Conservation (phyloP, 2,113 vertebrate species). For the Thamnophis sirtalis region DNA sequence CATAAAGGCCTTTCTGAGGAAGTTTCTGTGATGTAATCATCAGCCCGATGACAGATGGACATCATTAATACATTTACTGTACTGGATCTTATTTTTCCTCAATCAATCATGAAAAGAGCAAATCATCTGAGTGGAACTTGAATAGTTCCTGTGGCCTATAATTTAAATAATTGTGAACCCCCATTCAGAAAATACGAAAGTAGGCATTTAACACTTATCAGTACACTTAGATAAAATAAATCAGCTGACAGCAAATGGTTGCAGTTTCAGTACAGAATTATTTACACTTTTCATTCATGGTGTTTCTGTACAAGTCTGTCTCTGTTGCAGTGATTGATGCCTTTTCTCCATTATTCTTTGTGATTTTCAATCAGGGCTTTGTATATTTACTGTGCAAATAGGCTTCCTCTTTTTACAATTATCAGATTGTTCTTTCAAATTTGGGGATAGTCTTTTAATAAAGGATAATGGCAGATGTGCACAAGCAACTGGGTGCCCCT, state of each 20-base stretch:
- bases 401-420: slow-evolving; percentile 4
- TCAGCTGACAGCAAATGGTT: neutral
- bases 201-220: neutral
- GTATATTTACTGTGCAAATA: slow-evolving; percentile 5
- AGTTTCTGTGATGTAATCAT: neutral
- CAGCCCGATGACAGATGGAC: neutral
- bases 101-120: neutral
- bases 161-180: neutral
- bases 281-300: neutral
- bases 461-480: neutral
- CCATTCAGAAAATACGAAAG: neutral
- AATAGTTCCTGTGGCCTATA: neutral
- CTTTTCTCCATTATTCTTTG: slow-evolving; percentile 3
- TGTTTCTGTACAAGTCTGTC: neutral
- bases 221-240: neutral
- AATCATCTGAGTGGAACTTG: neutral
- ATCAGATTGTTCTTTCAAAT: slow-evolving; percentile 12
- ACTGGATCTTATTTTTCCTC: neutral
- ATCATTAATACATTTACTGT: neutral
- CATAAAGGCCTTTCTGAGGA: neutral
- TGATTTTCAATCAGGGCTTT: slow-evolving; percentile 8
- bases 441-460: neutral
- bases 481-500: neutral
- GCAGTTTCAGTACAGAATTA: neutral
- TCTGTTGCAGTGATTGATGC: neutral